Conservation (phyloP, 2,113 vertebrate genomes). For the Reinhardtius hippoglossoides region DNA sequence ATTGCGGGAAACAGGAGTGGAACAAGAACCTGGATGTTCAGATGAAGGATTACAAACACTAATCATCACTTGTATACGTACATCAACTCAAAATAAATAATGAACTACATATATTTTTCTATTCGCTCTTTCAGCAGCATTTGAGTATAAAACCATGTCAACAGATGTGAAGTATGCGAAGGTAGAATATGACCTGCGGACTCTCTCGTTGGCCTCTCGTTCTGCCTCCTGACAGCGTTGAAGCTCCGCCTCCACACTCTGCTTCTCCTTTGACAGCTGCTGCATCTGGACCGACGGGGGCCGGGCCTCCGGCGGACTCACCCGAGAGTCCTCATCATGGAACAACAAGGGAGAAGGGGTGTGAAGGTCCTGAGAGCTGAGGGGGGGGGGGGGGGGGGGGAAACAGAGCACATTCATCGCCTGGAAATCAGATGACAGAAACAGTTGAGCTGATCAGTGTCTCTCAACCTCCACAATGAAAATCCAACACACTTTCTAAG, state of each 20-base stretch:
- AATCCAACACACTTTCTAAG: no score
- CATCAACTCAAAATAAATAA: no score
- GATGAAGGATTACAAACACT: no score
- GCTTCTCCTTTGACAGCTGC: constrained; percentile 63
- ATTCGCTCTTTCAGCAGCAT: no score
- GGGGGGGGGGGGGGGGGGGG: no score
- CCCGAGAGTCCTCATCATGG: not conserved
- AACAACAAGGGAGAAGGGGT: not conserved
- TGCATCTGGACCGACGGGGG: constrained; percentile 45
- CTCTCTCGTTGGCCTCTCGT: constrained; percentile 60
- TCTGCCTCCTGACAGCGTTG: constrained; percentile 62
- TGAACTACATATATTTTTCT: no score
- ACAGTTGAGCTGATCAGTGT: not conserved
- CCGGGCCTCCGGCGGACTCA: not conserved
- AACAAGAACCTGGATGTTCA: no score
- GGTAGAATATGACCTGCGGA: constrained; percentile 43
- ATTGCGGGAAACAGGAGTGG: no score
- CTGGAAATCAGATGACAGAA: no score
- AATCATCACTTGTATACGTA: no score
- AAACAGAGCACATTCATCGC: not conserved
- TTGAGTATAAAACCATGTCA: no score
- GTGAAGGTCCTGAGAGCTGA: constrained; percentile 32
- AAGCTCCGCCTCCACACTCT: constrained; percentile 61
- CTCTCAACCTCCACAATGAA: not conserved
- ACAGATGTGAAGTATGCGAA: not conserved